Conservation (phyloP, 2,113 vertebrate genomes). For the Oreamnos americanus region DNA sequence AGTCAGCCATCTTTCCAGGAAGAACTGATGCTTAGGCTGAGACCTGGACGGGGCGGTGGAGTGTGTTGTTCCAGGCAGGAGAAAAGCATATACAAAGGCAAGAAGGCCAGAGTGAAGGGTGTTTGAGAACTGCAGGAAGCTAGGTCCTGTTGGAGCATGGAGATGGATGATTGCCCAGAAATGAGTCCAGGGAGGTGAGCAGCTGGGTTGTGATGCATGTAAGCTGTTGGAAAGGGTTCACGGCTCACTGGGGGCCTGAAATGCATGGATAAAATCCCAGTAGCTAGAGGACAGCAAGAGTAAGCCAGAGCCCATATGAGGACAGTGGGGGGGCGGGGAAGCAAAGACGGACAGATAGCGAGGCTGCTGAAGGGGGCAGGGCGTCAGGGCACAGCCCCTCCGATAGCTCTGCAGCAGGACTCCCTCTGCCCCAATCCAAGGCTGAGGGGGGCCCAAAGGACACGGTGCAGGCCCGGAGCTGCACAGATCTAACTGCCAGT, state of each 20-base stretch:
- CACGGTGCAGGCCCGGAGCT: background rate
- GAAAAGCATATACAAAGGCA: background rate
- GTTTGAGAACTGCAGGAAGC: background rate
- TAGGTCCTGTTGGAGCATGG: accelerated
- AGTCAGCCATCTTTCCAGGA: background rate
- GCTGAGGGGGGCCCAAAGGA: background rate
- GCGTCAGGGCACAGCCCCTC: background rate
- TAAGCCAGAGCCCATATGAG: background rate
- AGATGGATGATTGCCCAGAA: accelerated
- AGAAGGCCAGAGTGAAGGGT: background rate
- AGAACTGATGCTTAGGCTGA: background rate
- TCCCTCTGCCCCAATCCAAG: accelerated
- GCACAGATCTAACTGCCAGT: background rate
- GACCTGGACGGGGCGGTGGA: background rate
- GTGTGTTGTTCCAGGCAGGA: background rate
- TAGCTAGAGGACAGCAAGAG: background rate
- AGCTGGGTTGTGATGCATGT: background rate
- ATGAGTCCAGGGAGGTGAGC: background rate
- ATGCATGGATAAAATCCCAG: background rate
- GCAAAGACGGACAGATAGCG: accelerated
- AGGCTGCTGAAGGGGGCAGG: background rate
- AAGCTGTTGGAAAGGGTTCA: background rate
- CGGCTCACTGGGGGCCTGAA: background rate
- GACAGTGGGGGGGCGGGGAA: accelerated
- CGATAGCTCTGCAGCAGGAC: background rate